Base-by-base conservation (phyloP, 1,140 invertebrate genomes). In the Samia ricini region DNA sequence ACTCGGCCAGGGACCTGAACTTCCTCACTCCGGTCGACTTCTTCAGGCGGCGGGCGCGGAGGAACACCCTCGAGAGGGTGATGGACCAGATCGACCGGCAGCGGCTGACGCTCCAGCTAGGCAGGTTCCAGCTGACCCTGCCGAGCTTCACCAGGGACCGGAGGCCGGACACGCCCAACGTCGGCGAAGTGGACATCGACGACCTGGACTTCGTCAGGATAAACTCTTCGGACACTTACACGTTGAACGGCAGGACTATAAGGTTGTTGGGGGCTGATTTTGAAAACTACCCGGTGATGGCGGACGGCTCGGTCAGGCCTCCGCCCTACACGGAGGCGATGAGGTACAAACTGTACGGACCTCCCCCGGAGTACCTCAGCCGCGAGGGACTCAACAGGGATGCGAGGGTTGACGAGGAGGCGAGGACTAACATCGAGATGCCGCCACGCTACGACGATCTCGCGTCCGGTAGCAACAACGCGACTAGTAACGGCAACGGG, bases 241-340 rank as follows among this genome's bases (percentile, higher is more conserved):
- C 88, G 0, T 67, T 89, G 0, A 91, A 91, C 55, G 89, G 89
- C 1, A 63, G 88, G 10, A 91, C 88, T 0, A 89, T 91, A 15
- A 36, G 81, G 0, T 60, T 91, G 5, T 74, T 91, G 50, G 88
- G 88, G 10, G 88, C 81, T 0, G 72, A 83, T 50, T 88, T 89
- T 51, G 82, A 89, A 24, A 81, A 86, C 55, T 83, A 84, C 19
- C 83, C 86, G 0, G 74, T 75, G 1, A n/a, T 83, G 33, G 50
- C 92, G 81, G 56, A 91, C 81, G 52, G 64, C n/a, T 64, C 48
- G 6, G 36, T 24, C 1, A 61, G 80, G 4, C 93, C 93, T 1
- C 93, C 93, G 0, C 92, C 93, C 0, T 93, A 93, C 69, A 91
- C 84, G 20, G 92, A 93, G 68, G 88, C 92, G 0, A 84, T 92